These are phyloP conservation scores for Elaeidobius kamerunicus DNA, from an alignment of 2,888 invertebrate genomes.

Conservation along the genomic window DNA sequence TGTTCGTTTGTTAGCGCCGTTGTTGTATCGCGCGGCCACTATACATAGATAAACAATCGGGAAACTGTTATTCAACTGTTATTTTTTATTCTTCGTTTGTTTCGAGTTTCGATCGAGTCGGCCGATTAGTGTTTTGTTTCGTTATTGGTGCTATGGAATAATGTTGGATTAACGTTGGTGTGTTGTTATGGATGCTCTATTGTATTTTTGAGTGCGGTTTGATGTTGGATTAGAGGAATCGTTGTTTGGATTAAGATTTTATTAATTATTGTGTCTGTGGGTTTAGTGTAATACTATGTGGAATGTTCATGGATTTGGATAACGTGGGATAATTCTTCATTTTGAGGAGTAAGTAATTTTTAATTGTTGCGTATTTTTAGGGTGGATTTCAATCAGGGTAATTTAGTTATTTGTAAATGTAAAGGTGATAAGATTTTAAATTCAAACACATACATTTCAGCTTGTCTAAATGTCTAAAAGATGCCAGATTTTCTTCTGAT, in stretches of 20 bases:
- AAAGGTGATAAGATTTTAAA: too few species aligned
- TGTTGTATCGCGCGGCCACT: conserved; percentile 10
- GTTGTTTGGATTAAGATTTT: not conserved
- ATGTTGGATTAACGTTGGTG: too few species aligned
- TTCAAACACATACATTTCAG: too few species aligned
- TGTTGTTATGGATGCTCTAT: not conserved
- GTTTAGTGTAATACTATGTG: conserved; percentile 1
- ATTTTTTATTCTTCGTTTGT: conserved; percentile 2
- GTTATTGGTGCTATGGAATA: conserved; percentile 1
- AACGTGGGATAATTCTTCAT: not conserved
- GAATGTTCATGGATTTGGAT: conserved; percentile 14
- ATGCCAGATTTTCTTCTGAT: too few species aligned
- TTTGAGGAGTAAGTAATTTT: not conserved
- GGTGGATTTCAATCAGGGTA: too few species aligned
- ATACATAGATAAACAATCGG: conserved; percentile 10
- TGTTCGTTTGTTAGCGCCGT: conserved; percentile 14
- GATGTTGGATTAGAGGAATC: not conserved
- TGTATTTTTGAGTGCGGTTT: not conserved
- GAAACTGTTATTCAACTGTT: conserved; percentile 13
- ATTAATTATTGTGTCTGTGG: not conserved
- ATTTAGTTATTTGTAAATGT: too few species aligned
- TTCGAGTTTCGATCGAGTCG: conserved; percentile 1
- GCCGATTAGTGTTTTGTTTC: conserved; percentile 3
- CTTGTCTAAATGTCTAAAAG: too few species aligned
- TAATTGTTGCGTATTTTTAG: not conserved